Evolutionary conservation across 2,113 vertebrate species (phyloP).

Genomic region (Channa maculata): DNA sequence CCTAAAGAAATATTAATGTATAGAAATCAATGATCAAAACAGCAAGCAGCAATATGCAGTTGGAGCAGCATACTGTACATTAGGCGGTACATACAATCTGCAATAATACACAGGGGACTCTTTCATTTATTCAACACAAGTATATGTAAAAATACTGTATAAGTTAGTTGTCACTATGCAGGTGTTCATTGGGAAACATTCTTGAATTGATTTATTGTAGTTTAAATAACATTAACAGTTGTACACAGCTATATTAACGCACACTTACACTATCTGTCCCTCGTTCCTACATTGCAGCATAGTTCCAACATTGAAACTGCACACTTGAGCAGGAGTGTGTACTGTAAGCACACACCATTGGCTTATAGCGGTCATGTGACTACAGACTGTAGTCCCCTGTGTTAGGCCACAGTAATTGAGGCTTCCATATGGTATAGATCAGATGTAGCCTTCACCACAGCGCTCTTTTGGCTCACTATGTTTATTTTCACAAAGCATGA

Average conservation of each 20-base stretch:
- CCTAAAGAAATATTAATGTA: neutral
- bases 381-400: constrained; percentile 71
- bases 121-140: constrained; percentile 20
- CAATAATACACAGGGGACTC: neutral
- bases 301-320: constrained; percentile 60
- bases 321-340: constrained; percentile 70
- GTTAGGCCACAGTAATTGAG: constrained; percentile 76
- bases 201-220: constrained; percentile 3
- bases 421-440: constrained; percentile 84
- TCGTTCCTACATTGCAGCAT: constrained; percentile 52
- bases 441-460: constrained; percentile 74
- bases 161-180: neutral
- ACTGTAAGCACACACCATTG: constrained; percentile 63
- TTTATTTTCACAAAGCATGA: constrained; percentile 34
- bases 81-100: neutral
- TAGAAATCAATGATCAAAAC: neutral
- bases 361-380: constrained; percentile 70
- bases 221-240: constrained; percentile 6
- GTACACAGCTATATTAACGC: neutral
- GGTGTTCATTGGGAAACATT: neutral
- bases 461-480: constrained; percentile 66
- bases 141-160: neutral
- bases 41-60: constrained; percentile 4
- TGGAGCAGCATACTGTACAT: neutral
- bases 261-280: constrained; percentile 7